Base-by-base conservation (phyloP, 2,888 invertebrate species). In the Cheilosia impressa region DNA sequence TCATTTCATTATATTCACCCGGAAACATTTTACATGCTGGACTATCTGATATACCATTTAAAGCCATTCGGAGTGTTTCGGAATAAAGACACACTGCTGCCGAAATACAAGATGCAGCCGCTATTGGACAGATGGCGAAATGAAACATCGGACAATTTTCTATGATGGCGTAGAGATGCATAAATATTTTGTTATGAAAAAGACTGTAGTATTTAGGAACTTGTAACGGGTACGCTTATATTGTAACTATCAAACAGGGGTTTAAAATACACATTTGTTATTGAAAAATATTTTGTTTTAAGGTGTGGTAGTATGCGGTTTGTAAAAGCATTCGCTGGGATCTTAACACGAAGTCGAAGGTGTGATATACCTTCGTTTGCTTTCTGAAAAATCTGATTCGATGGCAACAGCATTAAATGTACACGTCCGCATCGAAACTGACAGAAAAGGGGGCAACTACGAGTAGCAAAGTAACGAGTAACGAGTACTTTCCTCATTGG, bases 1-100 rank as follows among this genome's bases (percentile, higher is more conserved):
- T 97, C 98, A 0, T 98, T 99, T 93, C 98, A 98, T 93, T 98
- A 98, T 92, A 96, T 98, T 0, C 93, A 94, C n/a, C 96, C 98
- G 0, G 95, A 96, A 89, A 95, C 96, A 92, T 98, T 99, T 97
- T 98, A 99, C 91, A 96, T 97, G 10, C 91, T 98, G 77, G 98
- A 99, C 90, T 99, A 98, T 92, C 93, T 99, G 60, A 96, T 99
- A 89, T 99, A 99, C 92, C 98, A 98, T 90, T 93, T 99, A 76
- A 94, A 96, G 77, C 97, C 95, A 0, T 96, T 95, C 90, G 96
- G 96, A 38, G 38, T 89, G 19, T 38, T 60, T 13, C 88, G 87
- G 22, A 53, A 47, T 17, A 43, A n/a, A 0, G 62, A 88, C 24
- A 75, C 38, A 13, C 38, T 89, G 71, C 88, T 60, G 2, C 34